Base-by-base conservation (phyloP, 2,888 invertebrate species). In the Synanthedon tipuliformis region DNA sequence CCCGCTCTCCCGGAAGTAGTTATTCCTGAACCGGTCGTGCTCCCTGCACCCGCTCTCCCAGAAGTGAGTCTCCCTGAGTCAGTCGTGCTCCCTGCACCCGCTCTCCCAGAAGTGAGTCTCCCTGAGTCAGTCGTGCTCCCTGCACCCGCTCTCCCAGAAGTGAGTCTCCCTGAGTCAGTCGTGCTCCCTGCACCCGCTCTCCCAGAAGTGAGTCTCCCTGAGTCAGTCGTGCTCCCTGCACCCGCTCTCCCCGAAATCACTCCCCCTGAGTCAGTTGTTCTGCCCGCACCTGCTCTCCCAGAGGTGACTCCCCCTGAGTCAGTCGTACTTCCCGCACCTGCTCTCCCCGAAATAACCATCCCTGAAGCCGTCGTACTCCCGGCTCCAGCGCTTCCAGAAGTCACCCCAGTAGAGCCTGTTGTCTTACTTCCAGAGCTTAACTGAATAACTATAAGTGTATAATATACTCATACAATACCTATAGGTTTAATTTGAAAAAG, bases 1-100 rank as follows among this genome's bases (percentile, higher is more conserved):
- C 53, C 63, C 27, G 55, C 51, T 0, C 48, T 57, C 7, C 63
- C 62, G 4, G 60, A 51, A n/a, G 53, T 53, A 16, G 48, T 12
- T 41, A 7, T 4, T 3, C 56, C 53, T 41, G 53, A 2, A 5
- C 11, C 50, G 13, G 18, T 54, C 11, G 51, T 54, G 8, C 49
- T 59, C 7, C 55, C 56, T 8, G 52, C 51, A 10, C 58, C 57
- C 3, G 56, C 41, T 27, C 52, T 57, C 4, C 59, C 59, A 2
- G 54, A 18, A 40, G 48, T 57, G 3, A 51, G 54, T 10, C 7
- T 52, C 7, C 55, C 57, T 16, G 56, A 18, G 3, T 51, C 54
- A 1, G 51, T 55, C 4, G 52, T 59, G n/a, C 48, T 55, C 2
- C 59, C 56, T 13, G 53, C 53, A 18, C 53, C 53, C 18, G 56